Base-by-base conservation (phyloP, 2,797 vertebrate genomes). In the Atherinosoma microstoma region DNA sequence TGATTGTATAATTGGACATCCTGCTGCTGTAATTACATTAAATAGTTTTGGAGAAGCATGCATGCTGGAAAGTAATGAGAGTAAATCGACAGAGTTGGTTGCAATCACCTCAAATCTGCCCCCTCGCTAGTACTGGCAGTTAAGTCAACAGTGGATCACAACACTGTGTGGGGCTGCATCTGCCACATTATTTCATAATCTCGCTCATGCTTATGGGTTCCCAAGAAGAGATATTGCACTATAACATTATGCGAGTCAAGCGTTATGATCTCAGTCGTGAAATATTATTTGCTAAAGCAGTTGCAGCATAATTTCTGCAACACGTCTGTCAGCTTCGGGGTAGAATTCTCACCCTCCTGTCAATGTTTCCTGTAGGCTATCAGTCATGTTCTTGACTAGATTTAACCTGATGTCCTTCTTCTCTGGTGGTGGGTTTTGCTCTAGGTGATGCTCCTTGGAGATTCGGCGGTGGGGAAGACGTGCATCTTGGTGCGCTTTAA, bases 361-460 rank as follows among this genome's bases (percentile, higher is more conserved):
- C 12, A 20, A 29, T 54, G 51, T 66, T 64, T 70, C 12, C 51
- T 53, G 51, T 4, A 16, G 16, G 59, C 59, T 45, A 29, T 34
- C 49, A 29, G 0, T 54, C 29, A 16, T 38, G 64, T 56, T 47
- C 40, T 38, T 57, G n/a, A 24, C 22, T 58, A n/a, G 63, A 67
- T 78, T 49, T 85, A 78, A 92, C 85, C 72, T 86, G 76, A 92
- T 83, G 29, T 84, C 34, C 83, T 64, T 87, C 73, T 82, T 80
- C 80, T 86, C 65, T 81, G 82, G 51, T 71, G 72, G 27, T 75
- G 72, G 77, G 6, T 3, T 91, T 34, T 85, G 85, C 86, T 93
- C 51, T 91, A 99, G 98, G 98, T 99, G 94, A 99, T 99, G 98
- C 96, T 99, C 87, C 95, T 99, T 82, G 98, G 98, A 92, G 98